Conservation (phyloP, 2,888 invertebrate species). For the Agonopterix subpropinquella region DNA sequence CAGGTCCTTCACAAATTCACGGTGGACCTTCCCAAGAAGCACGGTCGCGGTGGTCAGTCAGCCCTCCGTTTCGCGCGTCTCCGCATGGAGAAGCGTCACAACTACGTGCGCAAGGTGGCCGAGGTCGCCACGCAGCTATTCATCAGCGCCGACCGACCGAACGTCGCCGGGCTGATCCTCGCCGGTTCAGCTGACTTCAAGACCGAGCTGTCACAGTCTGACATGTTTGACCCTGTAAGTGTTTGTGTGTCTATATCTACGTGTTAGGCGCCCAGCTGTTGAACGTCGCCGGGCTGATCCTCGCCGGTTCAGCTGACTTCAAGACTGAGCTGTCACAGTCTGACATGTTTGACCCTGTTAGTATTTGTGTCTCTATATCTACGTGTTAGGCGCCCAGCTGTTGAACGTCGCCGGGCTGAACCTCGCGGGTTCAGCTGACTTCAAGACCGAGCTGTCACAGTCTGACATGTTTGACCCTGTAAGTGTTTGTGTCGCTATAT, state of each 20-base stretch:
- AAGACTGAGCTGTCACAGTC: constrained; percentile 99
- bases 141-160: constrained; percentile 98
- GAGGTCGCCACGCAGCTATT: constrained; percentile 93
- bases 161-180: constrained; percentile 97
- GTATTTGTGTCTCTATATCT: too few relatives aligned
- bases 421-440: constrained; percentile 99
- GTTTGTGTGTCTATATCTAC: too few relatives aligned
- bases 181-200: constrained; percentile 99
- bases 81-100: constrained; percentile 99
- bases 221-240: constrained; percentile 99
- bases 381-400: too few relatives aligned
- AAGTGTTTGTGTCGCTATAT: too few relatives aligned
- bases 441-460: constrained; percentile 99
- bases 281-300: constrained; percentile 96
- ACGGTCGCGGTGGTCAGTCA: constrained; percentile 99
- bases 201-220: constrained; percentile 99
- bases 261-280: too few relatives aligned
- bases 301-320: constrained; percentile 99
- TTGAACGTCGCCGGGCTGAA: constrained; percentile 98
- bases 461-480: constrained; percentile 99
- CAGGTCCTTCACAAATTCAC: constrained; percentile 96
- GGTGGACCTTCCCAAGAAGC: constrained; percentile 99
- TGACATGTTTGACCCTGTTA: constrained; percentile 99
- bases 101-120: constrained; percentile 97
- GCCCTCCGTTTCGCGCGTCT: constrained; percentile 99